Percentiles rank a stretch among this genome's conserved stretches.
Evolutionary conservation across 2,888 invertebrate species (phyloP).

Genomic region (Neoitamus cyanurus): DNA sequence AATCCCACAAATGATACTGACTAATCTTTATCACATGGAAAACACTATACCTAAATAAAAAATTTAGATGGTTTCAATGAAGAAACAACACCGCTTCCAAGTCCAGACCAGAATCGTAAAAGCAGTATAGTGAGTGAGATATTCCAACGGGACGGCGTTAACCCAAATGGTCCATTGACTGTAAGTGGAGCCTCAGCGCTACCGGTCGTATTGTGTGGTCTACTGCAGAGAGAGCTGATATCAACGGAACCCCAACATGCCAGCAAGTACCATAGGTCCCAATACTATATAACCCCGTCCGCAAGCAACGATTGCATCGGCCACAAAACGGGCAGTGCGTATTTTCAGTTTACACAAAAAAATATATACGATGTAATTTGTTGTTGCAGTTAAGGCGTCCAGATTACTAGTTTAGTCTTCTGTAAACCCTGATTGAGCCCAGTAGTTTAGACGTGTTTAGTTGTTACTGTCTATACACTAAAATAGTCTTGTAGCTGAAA

Average conservation of each 20-base stretch:
- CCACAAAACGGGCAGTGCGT: constrained; percentile 55
- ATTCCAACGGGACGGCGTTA: constrained; percentile 39
- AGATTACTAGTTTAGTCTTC: background rate
- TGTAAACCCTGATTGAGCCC: background rate
- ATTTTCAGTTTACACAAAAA: constrained; percentile 26
- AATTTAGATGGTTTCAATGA: constrained; percentile 46
- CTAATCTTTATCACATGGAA: constrained; percentile 11
- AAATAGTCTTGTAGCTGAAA: constrained; percentile 2
- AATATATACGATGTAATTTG: background rate
- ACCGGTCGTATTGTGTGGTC: constrained; percentile 68
- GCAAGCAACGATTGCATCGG: constrained; percentile 51
- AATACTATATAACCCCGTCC: constrained; percentile 54
- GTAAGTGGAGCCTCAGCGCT: constrained; percentile 63
- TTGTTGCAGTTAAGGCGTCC: constrained; percentile 1
- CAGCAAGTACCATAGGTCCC: constrained; percentile 52
- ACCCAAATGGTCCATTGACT: constrained; percentile 55
- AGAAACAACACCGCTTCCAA: constrained; percentile 43
- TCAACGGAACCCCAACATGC: constrained; percentile 27
- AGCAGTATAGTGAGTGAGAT: constrained; percentile 47
- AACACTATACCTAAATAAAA: constrained; percentile 13
- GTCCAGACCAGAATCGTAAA: constrained; percentile 43
- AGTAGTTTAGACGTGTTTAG: constrained; percentile 14
- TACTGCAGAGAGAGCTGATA: constrained; percentile 64
- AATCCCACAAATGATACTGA: constrained; percentile 8
- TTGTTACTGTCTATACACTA: background rate